These are phyloP conservation scores for Ditula angustiorana DNA, from an alignment of 2,888 invertebrate genomes.

Conservation along the genomic window DNA sequence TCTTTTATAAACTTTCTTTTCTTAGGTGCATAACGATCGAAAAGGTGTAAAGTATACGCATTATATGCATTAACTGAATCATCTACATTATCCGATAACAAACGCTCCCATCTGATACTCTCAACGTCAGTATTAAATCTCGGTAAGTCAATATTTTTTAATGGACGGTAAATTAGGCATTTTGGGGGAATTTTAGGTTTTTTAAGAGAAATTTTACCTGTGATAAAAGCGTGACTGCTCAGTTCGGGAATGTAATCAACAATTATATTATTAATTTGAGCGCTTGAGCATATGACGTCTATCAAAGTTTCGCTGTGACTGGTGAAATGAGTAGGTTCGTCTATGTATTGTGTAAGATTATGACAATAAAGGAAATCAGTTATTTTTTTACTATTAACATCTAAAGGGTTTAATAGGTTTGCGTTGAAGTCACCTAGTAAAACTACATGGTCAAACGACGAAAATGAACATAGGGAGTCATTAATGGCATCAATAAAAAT, in stretches of 20 bases:
- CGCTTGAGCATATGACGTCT: conserved; percentile 20
- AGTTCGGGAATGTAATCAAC: conserved; percentile 10
- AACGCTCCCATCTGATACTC: background rate
- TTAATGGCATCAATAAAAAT: conserved; percentile 36
- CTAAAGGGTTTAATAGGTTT: background rate
- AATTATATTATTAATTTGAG: background rate
- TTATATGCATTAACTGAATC: background rate
- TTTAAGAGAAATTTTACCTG: conserved; percentile 18
- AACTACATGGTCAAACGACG: conserved; percentile 26
- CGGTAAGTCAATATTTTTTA: conserved; percentile 6
- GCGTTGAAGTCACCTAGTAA: conserved; percentile 41
- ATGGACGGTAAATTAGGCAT: conserved; percentile 6
- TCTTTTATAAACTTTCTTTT: too few relatives aligned
- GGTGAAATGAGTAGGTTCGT: conserved; percentile 26
- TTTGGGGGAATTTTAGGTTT: background rate
- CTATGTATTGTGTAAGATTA: conserved; percentile 14
- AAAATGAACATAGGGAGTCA: conserved; percentile 16
- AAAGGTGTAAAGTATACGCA: background rate
- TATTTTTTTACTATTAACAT: conserved; percentile 1
- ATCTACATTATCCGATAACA: background rate
- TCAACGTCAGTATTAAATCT: conserved; percentile 6
- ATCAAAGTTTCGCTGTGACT: too few relatives aligned
- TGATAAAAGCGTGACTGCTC: conserved; percentile 9
- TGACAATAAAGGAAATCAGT: conserved; percentile 10
- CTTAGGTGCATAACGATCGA: background rate